Evolutionary conservation across 2,797 vertebrate species (phyloP).

Genomic region (Allobates femoralis): DNA sequence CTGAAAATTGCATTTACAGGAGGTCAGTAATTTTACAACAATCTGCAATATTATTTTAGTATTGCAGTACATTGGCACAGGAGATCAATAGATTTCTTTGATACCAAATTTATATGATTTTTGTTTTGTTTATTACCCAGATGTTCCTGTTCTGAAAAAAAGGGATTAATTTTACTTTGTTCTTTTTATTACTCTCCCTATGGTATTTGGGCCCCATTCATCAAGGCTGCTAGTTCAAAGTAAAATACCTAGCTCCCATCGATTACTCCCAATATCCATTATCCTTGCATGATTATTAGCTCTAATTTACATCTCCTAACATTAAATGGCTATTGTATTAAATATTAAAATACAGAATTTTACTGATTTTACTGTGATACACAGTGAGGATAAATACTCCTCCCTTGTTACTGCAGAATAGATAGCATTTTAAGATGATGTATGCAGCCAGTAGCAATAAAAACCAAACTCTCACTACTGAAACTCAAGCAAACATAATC

Average conservation of each 20-base stretch:
- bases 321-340: conserved; percentile 1
- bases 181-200: not conserved
- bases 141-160: too few relatives aligned
- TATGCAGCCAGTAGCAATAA: not conserved
- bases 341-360: not conserved
- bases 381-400: not conserved
- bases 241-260: too few relatives aligned
- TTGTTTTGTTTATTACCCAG: too few relatives aligned
- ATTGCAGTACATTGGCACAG: too few relatives aligned
- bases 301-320: conserved; percentile 1
- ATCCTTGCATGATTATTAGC: not conserved
- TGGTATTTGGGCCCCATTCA: too few relatives aligned
- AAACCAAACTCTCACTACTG: not conserved
- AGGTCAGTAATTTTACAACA: too few relatives aligned
- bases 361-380: not conserved
- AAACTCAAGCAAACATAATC: not conserved
- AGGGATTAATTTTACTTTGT: not conserved
- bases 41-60: too few relatives aligned
- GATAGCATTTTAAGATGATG: not conserved
- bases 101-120: too few relatives aligned
- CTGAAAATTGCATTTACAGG: too few relatives aligned
- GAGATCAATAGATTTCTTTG: too few relatives aligned
- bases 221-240: not conserved
- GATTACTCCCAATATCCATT: not conserved
- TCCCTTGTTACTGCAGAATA: conserved; percentile 10